These are phyloP conservation scores for Camptogramma bilineatum DNA, from an alignment of 2,888 invertebrate genomes.

Conservation along the genomic window DNA sequence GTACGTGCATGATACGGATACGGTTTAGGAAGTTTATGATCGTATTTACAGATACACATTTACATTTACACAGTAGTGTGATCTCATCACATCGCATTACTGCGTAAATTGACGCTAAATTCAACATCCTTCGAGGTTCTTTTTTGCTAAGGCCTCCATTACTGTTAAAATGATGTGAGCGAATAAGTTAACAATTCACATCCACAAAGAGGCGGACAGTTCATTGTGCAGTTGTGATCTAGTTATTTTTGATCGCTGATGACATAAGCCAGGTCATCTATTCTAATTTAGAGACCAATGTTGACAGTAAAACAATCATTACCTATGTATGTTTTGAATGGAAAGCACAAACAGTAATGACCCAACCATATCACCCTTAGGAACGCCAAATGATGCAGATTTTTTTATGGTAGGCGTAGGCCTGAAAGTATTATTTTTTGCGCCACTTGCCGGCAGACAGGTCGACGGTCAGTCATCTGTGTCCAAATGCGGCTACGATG, in stretches of 20 bases:
- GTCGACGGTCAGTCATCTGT: slow-evolving; percentile 58
- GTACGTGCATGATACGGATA: slow-evolving; percentile 11
- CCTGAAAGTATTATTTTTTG: slow-evolving; percentile 20
- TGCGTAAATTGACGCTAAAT: slow-evolving; percentile 69
- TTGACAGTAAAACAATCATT: not conserved
- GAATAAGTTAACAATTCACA: slow-evolving; percentile 19
- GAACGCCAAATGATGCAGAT: not conserved
- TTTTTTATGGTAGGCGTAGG: slow-evolving; percentile 13
- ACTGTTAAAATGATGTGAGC: slow-evolving; percentile 28
- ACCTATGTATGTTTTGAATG: not conserved
- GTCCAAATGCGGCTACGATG: slow-evolving; percentile 62
- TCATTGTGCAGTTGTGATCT: not conserved
- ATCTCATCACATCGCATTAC: slow-evolving; percentile 63
- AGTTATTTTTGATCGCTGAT: slow-evolving; percentile 11
- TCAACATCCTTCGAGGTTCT: slow-evolving; percentile 57
- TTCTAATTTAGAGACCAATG: not conserved
- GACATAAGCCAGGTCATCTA: not conserved
- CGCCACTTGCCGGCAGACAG: slow-evolving; percentile 36
- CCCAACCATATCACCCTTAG: slow-evolving; percentile 8
- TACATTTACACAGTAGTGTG: slow-evolving; percentile 52
- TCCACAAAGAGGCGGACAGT: not conserved
- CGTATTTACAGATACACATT: slow-evolving; percentile 46
- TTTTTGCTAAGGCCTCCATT: slow-evolving; percentile 33
- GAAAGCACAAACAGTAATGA: slow-evolving; percentile 1
- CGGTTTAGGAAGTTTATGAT: slow-evolving; percentile 26